Conservation (phyloP, 2,797 vertebrate species). For the Helicolenus hilgendorfi region DNA sequence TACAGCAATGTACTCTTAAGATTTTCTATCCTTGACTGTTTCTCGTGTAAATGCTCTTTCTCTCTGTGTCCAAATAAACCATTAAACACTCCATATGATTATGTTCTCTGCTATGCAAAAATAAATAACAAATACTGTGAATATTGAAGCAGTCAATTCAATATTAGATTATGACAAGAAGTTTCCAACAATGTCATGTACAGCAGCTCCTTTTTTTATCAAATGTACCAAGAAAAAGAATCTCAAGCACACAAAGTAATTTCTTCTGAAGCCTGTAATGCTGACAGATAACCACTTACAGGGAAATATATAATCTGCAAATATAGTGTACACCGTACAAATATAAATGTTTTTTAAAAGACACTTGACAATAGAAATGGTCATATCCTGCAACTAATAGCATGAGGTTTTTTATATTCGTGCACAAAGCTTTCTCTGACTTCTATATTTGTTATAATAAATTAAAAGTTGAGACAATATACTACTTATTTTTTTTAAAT, state of each 20-base stretch:
- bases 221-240: slow-evolving; percentile 82
- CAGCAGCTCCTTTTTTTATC: slow-evolving; percentile 79
- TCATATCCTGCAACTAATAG: slow-evolving; percentile 77
- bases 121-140: slow-evolving; percentile 92
- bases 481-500: slow-evolving; percentile 51
- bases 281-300: slow-evolving; percentile 79
- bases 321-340: slow-evolving; percentile 87
- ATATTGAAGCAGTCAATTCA: slow-evolving; percentile 84
- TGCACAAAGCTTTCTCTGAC: slow-evolving; percentile 81
- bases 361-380: slow-evolving; percentile 83
- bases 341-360: slow-evolving; percentile 88
- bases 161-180: slow-evolving; percentile 90
- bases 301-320: slow-evolving; percentile 86
- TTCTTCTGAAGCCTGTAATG: slow-evolving; percentile 74
- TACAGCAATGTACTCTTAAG: slow-evolving; percentile 63
- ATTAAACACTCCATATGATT: slow-evolving; percentile 83
- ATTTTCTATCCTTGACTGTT: slow-evolving; percentile 36
- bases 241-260: slow-evolving; percentile 68
- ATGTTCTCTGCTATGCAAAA: slow-evolving; percentile 96
- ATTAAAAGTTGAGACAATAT: slow-evolving; percentile 72
- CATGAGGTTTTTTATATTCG: slow-evolving; percentile 73
- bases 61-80: slow-evolving; percentile 71
- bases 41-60: slow-evolving; percentile 44
- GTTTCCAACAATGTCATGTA: slow-evolving; percentile 80
- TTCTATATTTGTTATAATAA: slow-evolving; percentile 71